Conservation (phyloP, 2,113 vertebrate species). For the Thomomys bottae region DNA sequence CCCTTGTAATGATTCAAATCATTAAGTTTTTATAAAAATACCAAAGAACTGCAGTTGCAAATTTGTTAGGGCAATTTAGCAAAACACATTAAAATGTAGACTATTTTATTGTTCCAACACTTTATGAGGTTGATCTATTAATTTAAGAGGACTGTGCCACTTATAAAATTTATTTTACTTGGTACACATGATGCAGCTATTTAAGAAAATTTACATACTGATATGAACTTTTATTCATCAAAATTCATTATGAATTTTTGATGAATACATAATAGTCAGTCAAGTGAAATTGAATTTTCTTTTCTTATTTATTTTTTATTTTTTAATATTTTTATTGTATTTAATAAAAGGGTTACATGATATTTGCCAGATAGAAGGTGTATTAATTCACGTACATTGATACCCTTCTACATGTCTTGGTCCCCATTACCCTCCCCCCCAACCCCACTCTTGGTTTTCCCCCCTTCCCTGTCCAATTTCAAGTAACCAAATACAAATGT, state of each 20-base stretch:
- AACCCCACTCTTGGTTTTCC: too few species aligned
- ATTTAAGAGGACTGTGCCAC: slow-evolving; percentile 39
- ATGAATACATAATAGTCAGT: not conserved
- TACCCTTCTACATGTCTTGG: too few species aligned
- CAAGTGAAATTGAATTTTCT: slow-evolving; percentile 15
- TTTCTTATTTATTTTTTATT: too few species aligned
- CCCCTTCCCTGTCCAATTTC: too few species aligned
- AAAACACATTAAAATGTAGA: slow-evolving; percentile 63
- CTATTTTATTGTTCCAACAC: slow-evolving; percentile 55
- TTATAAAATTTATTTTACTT: slow-evolving; percentile 65
- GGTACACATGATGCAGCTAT: slow-evolving; percentile 12
- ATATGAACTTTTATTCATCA: not conserved
- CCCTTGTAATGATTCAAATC: slow-evolving; percentile 58
- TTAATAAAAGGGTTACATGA: too few species aligned
- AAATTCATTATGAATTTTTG: slow-evolving; percentile 14
- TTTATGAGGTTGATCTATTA: slow-evolving; percentile 70
- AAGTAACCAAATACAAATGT: too few species aligned
- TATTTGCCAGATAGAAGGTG: too few species aligned
- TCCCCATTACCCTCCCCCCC: too few species aligned
- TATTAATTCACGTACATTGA: too few species aligned
- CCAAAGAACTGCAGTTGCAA: slow-evolving; percentile 41
- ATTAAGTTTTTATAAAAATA: slow-evolving; percentile 73
- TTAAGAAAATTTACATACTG: slow-evolving; percentile 50
- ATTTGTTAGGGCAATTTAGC: slow-evolving; percentile 42
- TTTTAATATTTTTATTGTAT: too few species aligned